A percentile compares a stretch with the other conserved stretches of the same genome.
Evolutionary conservation across 2,113 vertebrate species (phyloP).

Genomic region (Notarius lentiginosus): DNA sequence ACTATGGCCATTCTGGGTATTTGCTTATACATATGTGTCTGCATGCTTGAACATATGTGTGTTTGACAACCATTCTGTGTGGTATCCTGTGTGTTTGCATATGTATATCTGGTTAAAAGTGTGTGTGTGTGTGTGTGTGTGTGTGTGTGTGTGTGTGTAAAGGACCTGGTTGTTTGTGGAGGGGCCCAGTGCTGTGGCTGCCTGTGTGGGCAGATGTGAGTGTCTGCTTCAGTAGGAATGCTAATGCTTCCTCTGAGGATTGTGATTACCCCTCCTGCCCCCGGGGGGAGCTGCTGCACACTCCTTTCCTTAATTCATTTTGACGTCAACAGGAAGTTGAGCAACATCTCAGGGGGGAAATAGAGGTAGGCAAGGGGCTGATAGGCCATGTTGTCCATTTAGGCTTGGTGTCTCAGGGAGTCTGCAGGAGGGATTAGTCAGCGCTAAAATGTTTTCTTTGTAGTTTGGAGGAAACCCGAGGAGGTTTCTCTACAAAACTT

Average conservation of each 20-base stretch:
- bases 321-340: constrained; percentile 77
- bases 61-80: background rate
- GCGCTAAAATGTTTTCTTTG: constrained; percentile 78
- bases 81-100: constrained; percentile 13
- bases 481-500: constrained; percentile 64
- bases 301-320: constrained; percentile 68
- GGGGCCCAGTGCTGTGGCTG: constrained; percentile 30
- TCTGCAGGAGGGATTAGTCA: constrained; percentile 69
- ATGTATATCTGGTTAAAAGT: constrained; percentile 27
- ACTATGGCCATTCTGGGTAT: background rate
- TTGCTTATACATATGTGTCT: constrained; percentile 2
- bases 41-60: background rate
- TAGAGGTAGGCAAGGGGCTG: constrained; percentile 46
- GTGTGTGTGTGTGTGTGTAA: constrained; percentile 2
- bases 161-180: constrained; percentile 45
- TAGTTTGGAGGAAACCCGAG: constrained; percentile 70
- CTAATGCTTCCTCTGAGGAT: constrained; percentile 76
- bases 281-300: constrained; percentile 67
- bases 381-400: constrained; percentile 47
- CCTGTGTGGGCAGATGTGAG: constrained; percentile 52
- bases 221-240: constrained; percentile 65
- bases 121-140: constrained; percentile 34
- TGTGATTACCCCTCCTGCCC: constrained; percentile 74
- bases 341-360: constrained; percentile 59
- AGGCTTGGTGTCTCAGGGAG: constrained; percentile 63